Evolutionary conservation across 2,888 invertebrate species (phyloP), one percentile per base, ranked within the genome.

Genomic region (Vanessa cardui): DNA sequence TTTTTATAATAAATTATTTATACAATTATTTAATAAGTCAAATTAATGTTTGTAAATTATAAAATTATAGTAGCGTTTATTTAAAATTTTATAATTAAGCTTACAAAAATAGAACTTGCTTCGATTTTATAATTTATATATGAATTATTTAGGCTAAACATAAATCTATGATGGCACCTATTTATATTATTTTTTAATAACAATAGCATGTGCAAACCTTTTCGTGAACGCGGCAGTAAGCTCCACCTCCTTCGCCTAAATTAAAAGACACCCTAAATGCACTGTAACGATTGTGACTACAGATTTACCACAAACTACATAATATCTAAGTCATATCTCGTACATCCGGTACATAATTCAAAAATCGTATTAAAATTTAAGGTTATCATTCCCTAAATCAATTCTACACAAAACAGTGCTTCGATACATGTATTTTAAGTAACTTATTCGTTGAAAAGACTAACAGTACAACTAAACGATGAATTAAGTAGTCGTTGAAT

Each of bases 241-340:
- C 60, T 49, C 49, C 62, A 2, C 46, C 39, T 64, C 63, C 20
- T 18, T 62, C 44, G 44, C 56, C 69, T 64, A 56, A 52, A 46
- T 64, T 44, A 47, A 66, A 69, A 72, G 71, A 74, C 73, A 74
- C 70, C 65, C 70, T 69, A 73, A 70, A 67, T 70, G 70, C 71
- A 66, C 70, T 59, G 65, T 68, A 73, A 71, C 71, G 73, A 73
- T 59, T 66, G 66, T 71, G 68, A 68, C 68, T 68, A 68, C 50
- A 68, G 61, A 58, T 58, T 58, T 63, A 56, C 54, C 62, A 59
- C 54, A 60, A 61, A 66, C 33, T 56, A 56, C 56, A 18, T 39
- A 18, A 18, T 39, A 56, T 59, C 63, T 64, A 64, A 31, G 20
- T 44, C 65, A 33, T 60, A 62, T 52, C 50, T 56, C 50, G 52